Conservation (phyloP, 2,113 vertebrate species). For the Anoura caudifer region DNA sequence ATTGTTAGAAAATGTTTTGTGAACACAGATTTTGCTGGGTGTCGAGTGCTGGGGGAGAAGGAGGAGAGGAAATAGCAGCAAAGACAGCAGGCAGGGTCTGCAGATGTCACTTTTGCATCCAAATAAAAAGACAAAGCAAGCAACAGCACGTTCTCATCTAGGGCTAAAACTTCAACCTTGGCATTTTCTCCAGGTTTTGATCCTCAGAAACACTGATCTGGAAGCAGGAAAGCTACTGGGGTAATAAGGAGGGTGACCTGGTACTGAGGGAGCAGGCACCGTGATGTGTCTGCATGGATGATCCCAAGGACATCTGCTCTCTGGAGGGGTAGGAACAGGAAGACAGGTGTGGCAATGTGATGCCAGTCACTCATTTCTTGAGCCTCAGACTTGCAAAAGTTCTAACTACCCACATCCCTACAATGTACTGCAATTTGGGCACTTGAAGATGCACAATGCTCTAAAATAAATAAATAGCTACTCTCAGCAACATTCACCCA, state of each 20-base stretch:
- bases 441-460: background rate
- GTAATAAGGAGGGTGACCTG: background rate
- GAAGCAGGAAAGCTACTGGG: background rate
- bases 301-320: background rate
- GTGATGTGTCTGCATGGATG: accelerated
- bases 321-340: background rate
- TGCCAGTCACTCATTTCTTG: background rate
- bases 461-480: background rate
- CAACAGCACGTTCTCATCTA: background rate
- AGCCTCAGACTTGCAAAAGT: background rate
- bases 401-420: background rate
- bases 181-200: background rate
- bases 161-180: background rate
- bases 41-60: background rate
- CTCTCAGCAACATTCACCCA: background rate
- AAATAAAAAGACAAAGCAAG: background rate
- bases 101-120: background rate
- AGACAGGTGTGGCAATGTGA: background rate
- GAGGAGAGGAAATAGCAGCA: background rate
- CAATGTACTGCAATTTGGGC: accelerated
- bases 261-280: background rate
- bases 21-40: background rate
- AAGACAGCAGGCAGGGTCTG: too few relatives aligned
- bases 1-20: background rate
- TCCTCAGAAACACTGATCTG: background rate